Evolutionary conservation across 1,140 invertebrate genomes (phyloP).

Genomic region (Zeugodacus cucurbitae): DNA sequence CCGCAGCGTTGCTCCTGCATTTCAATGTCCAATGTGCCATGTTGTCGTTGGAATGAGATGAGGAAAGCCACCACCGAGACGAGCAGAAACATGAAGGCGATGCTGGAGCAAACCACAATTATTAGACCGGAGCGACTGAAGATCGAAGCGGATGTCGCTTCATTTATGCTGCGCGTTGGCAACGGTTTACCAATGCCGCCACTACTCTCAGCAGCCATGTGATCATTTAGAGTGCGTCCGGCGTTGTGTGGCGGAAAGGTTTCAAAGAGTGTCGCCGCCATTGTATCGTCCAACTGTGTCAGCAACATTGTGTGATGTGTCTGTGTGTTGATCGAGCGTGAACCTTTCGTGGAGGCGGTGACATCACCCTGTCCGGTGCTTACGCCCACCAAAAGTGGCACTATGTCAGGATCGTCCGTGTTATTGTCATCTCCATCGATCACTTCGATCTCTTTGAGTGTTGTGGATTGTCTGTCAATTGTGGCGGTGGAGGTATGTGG

Average conservation of each 20-base stretch:
- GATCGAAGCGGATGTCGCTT: constrained; percentile 24
- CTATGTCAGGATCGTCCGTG: background rate
- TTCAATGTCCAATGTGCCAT: constrained; percentile 60
- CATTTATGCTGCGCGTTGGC: constrained; percentile 42
- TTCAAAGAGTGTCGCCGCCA: constrained; percentile 55
- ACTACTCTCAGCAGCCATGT: constrained; percentile 56
- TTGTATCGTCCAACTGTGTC: constrained; percentile 12
- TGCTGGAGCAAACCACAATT: constrained; percentile 56
- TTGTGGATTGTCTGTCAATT: background rate
- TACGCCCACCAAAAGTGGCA: background rate
- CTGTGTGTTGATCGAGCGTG: constrained; percentile 28
- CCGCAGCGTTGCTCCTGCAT: constrained; percentile 61
- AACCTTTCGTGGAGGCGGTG: constrained; percentile 36
- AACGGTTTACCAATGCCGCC: constrained; percentile 43
- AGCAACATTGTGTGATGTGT: constrained; percentile 19
- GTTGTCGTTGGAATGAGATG: constrained; percentile 59
- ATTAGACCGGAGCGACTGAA: constrained; percentile 53
- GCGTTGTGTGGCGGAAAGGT: constrained; percentile 56
- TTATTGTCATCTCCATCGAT: background rate
- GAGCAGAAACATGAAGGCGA: constrained; percentile 57
- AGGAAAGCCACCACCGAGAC: constrained; percentile 57
- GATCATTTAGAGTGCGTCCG: constrained; percentile 55
- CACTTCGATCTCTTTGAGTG: background rate
- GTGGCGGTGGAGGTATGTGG: too few species aligned
- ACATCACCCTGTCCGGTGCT: background rate